Conservation (phyloP, 1,140 invertebrate species). For the Anthonomus grandis region DNA sequence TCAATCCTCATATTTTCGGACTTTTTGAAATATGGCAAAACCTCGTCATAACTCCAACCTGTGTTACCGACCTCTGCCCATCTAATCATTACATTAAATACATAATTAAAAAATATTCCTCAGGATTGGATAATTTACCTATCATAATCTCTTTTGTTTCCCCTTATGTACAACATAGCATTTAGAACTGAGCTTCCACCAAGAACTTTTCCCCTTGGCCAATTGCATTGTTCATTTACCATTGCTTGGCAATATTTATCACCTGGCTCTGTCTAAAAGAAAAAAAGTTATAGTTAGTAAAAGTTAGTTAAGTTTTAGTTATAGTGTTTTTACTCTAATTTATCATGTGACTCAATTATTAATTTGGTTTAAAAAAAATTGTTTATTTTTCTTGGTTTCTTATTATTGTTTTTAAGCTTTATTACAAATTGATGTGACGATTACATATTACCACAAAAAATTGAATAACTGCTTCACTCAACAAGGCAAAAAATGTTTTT, state of each 20-base stretch:
- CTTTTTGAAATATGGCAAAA: conserved; percentile 81
- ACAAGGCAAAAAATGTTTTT: too few species aligned
- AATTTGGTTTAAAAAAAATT: too few species aligned
- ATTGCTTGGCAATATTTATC: conserved; percentile 68
- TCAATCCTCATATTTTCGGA: conserved; percentile 67
- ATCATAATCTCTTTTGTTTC: conserved; percentile 86
- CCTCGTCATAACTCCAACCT: conserved; percentile 72
- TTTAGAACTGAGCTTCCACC: conserved; percentile 85
- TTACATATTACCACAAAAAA: too few species aligned
- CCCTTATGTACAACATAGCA: conserved; percentile 90
- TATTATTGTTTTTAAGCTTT: too few species aligned
- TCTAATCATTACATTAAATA: conserved; percentile 21
- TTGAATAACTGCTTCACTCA: too few species aligned
- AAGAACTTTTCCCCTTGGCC: conserved; percentile 80
- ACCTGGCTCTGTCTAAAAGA: conserved; percentile 74
- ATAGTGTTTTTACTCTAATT: too few species aligned
- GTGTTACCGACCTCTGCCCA: conserved; percentile 76
- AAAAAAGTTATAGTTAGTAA: neutral
- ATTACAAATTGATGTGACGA: too few species aligned
- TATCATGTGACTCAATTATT: too few species aligned
- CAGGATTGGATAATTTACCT: conserved; percentile 55
- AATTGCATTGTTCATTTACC: conserved; percentile 61
- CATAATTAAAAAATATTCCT: neutral
- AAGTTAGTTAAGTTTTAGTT: too few species aligned
- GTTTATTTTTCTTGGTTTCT: too few species aligned